Conservation (phyloP, 2,113 vertebrate genomes). For the Holacanthus passer region DNA sequence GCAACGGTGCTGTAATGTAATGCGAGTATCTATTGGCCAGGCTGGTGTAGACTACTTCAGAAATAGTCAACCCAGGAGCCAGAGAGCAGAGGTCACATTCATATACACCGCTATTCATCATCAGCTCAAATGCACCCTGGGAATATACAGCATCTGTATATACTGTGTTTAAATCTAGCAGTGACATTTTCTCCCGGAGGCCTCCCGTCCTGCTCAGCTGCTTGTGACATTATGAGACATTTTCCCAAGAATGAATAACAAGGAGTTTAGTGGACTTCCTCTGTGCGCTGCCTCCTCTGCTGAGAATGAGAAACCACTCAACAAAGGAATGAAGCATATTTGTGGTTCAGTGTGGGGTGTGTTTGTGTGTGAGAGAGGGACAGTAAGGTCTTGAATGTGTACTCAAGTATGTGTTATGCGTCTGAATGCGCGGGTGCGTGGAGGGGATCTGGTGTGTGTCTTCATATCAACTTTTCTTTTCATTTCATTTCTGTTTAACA, state of each 20-base stretch:
- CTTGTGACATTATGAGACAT: constrained; percentile 15
- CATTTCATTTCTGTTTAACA: background rate
- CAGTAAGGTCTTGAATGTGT: constrained; percentile 51
- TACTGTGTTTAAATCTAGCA: constrained; percentile 15
- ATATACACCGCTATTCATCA: background rate
- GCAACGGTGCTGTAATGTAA: background rate
- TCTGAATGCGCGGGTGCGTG: constrained; percentile 39
- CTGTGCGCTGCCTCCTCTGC: constrained; percentile 19
- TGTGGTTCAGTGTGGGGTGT: constrained; percentile 65
- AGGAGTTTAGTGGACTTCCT: constrained; percentile 32
- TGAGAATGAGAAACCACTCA: constrained; percentile 42
- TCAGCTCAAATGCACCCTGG: background rate
- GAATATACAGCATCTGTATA: background rate
- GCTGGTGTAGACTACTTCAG: background rate
- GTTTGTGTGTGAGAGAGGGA: constrained; percentile 52
- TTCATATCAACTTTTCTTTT: background rate
- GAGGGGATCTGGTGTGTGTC: constrained; percentile 18
- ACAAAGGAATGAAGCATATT: constrained; percentile 63
- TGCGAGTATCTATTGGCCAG: too few relatives aligned
- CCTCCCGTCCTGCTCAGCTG: constrained; percentile 25
- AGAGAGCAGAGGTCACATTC: background rate
- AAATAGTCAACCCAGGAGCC: background rate
- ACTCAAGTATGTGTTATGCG: constrained; percentile 36
- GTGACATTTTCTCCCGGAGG: background rate
- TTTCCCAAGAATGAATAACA: constrained; percentile 14